These are phyloP conservation scores for Bolborhynchus lineola DNA, from an alignment of 2,113 vertebrate genomes.

Conservation along the genomic window DNA sequence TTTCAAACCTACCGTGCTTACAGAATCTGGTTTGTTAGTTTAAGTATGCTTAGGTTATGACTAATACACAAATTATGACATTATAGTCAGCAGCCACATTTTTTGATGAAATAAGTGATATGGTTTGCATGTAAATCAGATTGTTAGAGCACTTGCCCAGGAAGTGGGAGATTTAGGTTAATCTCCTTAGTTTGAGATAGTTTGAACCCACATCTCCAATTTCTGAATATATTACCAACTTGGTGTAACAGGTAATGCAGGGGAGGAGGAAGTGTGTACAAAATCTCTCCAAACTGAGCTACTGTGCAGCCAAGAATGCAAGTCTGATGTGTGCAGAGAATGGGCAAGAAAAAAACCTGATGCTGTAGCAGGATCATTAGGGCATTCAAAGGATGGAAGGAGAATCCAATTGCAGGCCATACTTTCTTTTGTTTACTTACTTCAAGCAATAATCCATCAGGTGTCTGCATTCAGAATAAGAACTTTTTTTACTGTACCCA, in stretches of 20 bases:
- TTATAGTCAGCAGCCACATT: not conserved
- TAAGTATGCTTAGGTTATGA: not conserved
- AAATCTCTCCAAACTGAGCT: not conserved
- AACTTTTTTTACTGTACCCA: not conserved
- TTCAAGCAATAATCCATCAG: not conserved
- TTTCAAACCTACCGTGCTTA: not conserved
- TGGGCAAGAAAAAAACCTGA: not conserved
- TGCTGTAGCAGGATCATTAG: not conserved
- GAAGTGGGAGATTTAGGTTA: not conserved
- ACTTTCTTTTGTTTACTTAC: not conserved
- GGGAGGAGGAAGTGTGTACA: fast-evolving
- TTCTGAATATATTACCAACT: not conserved
- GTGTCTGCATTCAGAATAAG: not conserved
- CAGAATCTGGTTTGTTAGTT: not conserved
- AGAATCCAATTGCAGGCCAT: not conserved
- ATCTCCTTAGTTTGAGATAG: not conserved
- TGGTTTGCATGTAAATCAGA: not conserved
- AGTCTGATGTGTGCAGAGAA: not conserved
- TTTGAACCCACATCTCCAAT: not conserved
- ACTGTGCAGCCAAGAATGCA: not conserved
- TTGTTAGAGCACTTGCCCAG: not conserved
- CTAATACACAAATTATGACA: not conserved
- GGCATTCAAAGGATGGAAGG: not conserved
- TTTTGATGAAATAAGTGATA: not conserved
- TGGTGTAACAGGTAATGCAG: not conserved